Percentiles rank a stretch among this genome's conserved stretches.
phyloP scores from a whole-genome alignment of 1,140 invertebrate genomes.

The Zaprionus vittiger region DNA sequence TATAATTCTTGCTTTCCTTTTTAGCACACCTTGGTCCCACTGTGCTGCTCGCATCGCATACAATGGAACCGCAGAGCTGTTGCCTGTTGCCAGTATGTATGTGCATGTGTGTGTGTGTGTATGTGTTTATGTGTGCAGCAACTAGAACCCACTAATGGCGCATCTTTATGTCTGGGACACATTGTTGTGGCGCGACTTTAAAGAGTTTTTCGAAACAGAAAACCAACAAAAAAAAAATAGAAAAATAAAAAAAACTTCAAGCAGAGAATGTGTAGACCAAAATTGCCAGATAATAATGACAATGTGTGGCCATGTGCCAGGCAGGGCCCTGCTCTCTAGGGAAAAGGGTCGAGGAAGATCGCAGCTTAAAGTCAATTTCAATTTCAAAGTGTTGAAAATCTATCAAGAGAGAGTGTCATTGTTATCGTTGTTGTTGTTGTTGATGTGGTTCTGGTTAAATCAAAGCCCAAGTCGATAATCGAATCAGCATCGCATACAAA shows the following conservation, averaged over 20 bases:
- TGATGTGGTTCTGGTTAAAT: conserved; percentile 30
- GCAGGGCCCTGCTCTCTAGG: not conserved
- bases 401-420: not conserved
- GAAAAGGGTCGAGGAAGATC: not conserved
- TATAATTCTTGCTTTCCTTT: not conserved
- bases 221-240: conserved; percentile 19
- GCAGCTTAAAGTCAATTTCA: not conserved
- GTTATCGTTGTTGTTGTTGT: conserved; percentile 19
- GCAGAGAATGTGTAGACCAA: conserved; percentile 10
- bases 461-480: conserved; percentile 65
- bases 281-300: conserved; percentile 2
- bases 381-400: not conserved
- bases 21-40: not conserved
- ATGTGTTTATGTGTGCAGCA: conserved; percentile 8
- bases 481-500: conserved; percentile 65
- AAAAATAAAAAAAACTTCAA: not conserved
- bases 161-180: conserved; percentile 54
- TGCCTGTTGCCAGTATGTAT: conserved; percentile 5
- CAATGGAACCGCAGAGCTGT: conserved; percentile 28
- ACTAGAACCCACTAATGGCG: conserved; percentile 53
- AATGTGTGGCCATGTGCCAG: not conserved
- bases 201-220: conserved; percentile 49
- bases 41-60: conserved; percentile 1
- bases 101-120: conserved; percentile 3
- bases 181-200: conserved; percentile 69